Evolutionary conservation across 35 echinoderm and acorn worm genomes (phyloP).

Genomic region (Eucidaris tribuloides): DNA sequence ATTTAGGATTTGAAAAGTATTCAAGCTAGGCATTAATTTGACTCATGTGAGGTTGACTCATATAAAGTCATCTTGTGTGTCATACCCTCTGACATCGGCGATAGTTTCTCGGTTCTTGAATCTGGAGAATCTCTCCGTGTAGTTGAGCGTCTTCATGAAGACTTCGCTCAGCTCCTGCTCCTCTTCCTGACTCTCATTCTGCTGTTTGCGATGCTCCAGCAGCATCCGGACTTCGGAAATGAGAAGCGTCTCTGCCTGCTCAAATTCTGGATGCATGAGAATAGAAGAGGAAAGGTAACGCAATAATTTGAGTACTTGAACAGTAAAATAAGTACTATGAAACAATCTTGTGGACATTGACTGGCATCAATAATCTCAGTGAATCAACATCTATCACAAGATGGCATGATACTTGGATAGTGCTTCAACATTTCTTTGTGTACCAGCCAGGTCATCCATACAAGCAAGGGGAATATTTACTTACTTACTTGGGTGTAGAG

Average conservation of each 20-base stretch:
- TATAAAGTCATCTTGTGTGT: no score
- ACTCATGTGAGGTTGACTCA: no score
- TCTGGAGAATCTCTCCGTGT: conserved; percentile 91
- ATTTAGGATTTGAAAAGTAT: no score
- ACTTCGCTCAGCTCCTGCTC: conserved; percentile 97
- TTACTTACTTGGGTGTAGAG: no score
- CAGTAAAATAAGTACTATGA: neutral
- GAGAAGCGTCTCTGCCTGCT: conserved; percentile 92
- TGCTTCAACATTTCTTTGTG: no score
- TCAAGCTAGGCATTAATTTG: no score
- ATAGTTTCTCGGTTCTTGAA: conserved; percentile 99
- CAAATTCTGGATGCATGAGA: conserved; percentile 94
- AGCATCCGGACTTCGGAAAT: conserved; percentile 95
- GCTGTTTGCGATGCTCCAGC: conserved; percentile 92
- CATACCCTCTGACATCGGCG: conserved; percentile 89
- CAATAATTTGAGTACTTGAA: no score
- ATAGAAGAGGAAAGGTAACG: neutral
- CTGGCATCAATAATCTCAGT: neutral
- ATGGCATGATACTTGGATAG: no score
- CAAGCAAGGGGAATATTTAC: no score
- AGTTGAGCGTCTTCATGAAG: conserved; percentile 96
- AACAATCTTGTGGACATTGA: neutral
- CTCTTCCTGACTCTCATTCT: conserved; percentile 98
- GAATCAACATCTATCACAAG: no score
- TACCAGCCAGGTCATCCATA: no score